A percentile compares a stretch with the other conserved stretches of the same genome.
phyloP scores from a whole-genome alignment of 2,888 invertebrate species.

The Pecten maximus region DNA sequence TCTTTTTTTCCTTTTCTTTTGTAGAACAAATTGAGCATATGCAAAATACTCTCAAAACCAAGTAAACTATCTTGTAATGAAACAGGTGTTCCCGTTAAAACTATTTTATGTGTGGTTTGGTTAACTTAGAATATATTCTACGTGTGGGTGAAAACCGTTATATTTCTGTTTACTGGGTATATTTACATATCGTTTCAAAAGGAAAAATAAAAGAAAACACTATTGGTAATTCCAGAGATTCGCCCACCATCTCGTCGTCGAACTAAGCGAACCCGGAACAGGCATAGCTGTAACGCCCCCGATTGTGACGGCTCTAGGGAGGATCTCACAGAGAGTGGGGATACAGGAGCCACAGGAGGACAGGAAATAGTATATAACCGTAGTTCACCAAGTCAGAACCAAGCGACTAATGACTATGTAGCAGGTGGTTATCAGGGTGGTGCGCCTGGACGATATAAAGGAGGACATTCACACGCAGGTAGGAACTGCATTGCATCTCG shows the following conservation, averaged over 20 bases:
- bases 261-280: constrained; percentile 31
- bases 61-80: too few species aligned
- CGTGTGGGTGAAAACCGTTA: too few species aligned
- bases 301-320: constrained; percentile 51
- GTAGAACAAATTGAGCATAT: too few species aligned
- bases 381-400: not conserved
- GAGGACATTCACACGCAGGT: not conserved
- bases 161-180: too few species aligned
- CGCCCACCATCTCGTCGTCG: constrained; percentile 53
- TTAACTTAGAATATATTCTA: too few species aligned
- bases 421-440: not conserved
- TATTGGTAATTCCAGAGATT: constrained; percentile 42
- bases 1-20: too few species aligned
- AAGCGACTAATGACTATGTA: not conserved
- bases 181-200: too few species aligned
- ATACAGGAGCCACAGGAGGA: not conserved
- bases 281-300: constrained; percentile 58
- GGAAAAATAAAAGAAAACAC: too few species aligned
- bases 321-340: not conserved
- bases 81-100: too few species aligned
- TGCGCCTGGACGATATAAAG: not conserved
- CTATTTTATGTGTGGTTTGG: too few species aligned
- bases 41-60: too few species aligned
- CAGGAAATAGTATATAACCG: not conserved
- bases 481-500: not conserved